Evolutionary conservation across 1,140 invertebrate genomes (phyloP), one percentile per base, ranked within the genome.

Genomic region (Drosophila nigrodunni): DNA sequence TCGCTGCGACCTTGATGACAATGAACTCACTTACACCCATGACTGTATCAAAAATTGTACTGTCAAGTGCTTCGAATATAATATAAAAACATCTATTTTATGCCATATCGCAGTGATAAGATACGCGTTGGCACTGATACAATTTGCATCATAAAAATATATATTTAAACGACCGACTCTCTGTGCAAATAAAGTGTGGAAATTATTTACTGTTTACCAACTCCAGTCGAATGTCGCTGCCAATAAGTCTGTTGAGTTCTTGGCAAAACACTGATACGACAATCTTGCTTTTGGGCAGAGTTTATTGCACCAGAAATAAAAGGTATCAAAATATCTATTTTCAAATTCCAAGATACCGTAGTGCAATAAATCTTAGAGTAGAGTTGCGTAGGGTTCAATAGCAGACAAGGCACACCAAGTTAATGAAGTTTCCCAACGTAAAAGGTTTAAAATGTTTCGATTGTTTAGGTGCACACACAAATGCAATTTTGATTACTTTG

Each of bases 1-100:
- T 74, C 58, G 52, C 52, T 6, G 13, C 86, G 76, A 89, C 85
- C 86, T 90, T 89, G 81, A 55, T 78, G 87, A 82, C 79, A 87
- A 78, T 90, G 87, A 90, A 90, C 86, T 73, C 70, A 50, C 39
- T 44, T 39, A 59, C 72, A 68, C 59, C 46, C 54, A 47, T 25
- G 50, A 21, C 66, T 43, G 35, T 43, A 55, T 75, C 60, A 47
- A 57, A 75, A 65, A 64, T 67, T 61, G 55, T 44, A 59, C 39
- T 55, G 76, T 74, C 60, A 85, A 74, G 60, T 65, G 69, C 37
- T 58, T 58, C 4, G 6, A 30, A 30, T 30, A 30, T 30, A 46
- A 71, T 66, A 52, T 82, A 80, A 77, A 83, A 80, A 72, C 72
- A 77, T 88, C 37, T 80, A 78, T 54, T 82, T 87, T 79, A 82